Conservation (phyloP, 2,797 vertebrate species). For the Astyanax mexicanus region DNA sequence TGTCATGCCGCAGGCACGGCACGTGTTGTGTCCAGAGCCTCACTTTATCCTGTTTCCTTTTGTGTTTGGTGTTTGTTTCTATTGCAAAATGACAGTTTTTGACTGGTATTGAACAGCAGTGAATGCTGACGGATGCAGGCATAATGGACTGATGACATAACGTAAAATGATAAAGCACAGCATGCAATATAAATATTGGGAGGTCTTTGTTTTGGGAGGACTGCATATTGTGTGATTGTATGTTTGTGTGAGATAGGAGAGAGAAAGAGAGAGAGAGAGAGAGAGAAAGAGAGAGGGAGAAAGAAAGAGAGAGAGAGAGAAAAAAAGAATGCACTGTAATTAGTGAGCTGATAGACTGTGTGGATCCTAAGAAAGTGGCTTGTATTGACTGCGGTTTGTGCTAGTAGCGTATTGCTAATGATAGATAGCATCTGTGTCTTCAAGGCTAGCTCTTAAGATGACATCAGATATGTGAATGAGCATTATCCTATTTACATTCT, state of each 20-base stretch:
- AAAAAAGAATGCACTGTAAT: slow-evolving; percentile 11
- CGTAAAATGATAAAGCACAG: slow-evolving; percentile 11
- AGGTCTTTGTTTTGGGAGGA: neutral
- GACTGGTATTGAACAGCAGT: neutral
- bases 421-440: too few relatives aligned
- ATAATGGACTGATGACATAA: slow-evolving; percentile 22
- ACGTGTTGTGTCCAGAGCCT: neutral
- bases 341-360: slow-evolving; percentile 13
- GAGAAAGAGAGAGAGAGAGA: neutral
- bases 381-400: too few relatives aligned
- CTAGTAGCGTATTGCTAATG: too few relatives aligned
- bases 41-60: neutral
- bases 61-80: too few relatives aligned
- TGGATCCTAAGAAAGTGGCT: slow-evolving; percentile 1
- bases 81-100: neutral
- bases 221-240: neutral
- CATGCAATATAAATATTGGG: neutral
- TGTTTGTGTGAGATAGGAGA: slow-evolving; percentile 9
- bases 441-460: too few relatives aligned
- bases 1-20: neutral
- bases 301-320: neutral
- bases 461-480: too few relatives aligned
- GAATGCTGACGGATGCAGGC: neutral
- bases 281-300: neutral
- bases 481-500: too few relatives aligned